Evolutionary conservation across 2,888 invertebrate genomes (phyloP).

Genomic region (Deilephila porcellus): DNA sequence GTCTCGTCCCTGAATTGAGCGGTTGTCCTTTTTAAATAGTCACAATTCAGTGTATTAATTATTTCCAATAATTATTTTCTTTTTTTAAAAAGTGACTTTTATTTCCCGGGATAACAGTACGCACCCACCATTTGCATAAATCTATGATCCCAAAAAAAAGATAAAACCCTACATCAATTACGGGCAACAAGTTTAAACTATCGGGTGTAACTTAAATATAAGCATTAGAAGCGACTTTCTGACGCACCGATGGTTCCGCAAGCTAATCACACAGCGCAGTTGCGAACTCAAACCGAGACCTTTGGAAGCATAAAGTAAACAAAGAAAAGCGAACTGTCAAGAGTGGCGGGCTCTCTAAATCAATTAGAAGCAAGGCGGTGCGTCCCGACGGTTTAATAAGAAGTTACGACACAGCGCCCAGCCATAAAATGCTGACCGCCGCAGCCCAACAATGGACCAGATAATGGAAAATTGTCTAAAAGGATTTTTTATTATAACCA

Average conservation of each 20-base stretch:
- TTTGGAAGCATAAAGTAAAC: conserved; percentile 57
- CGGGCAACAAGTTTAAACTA: background rate
- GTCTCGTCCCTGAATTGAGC: too few species aligned
- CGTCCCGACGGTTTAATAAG: conserved; percentile 78
- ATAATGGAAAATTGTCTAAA: conserved; percentile 82
- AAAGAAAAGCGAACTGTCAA: conserved; percentile 63
- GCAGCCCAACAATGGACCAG: conserved; percentile 72
- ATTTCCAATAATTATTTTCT: too few species aligned
- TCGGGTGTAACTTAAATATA: conserved; percentile 7
- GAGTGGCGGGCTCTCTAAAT: conserved; percentile 71
- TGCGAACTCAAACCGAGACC: conserved; percentile 48
- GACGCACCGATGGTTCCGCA: conserved; percentile 20
- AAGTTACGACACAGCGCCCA: conserved; percentile 70
- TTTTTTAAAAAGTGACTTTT: too few species aligned
- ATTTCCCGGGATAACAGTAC: too few species aligned
- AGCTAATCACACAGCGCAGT: conserved; percentile 7
- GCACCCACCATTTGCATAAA: background rate
- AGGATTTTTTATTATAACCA: conserved; percentile 79
- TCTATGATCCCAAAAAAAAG: background rate
- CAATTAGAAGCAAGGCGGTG: conserved; percentile 75
- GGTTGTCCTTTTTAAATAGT: too few species aligned
- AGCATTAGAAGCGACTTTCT: conserved; percentile 10
- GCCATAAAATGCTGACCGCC: conserved; percentile 78
- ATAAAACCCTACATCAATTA: background rate
- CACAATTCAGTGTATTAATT: too few species aligned